A percentile compares a stretch with the other conserved stretches of the same genome.
Evolutionary conservation across 2,888 invertebrate species (phyloP).

Genomic region (Deilephila porcellus): DNA sequence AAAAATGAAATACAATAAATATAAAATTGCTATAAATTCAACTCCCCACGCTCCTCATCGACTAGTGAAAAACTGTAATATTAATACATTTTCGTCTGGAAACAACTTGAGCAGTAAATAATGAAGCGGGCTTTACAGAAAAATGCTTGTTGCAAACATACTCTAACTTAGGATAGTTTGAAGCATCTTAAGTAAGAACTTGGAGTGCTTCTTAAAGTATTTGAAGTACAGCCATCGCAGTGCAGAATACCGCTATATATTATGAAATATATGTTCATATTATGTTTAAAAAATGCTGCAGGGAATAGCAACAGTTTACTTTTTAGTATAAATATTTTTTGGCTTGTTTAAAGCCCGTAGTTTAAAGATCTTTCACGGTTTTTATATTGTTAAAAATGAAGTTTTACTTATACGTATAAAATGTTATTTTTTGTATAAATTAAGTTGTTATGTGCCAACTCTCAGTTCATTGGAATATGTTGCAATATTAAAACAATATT

Average conservation of each 20-base stretch:
- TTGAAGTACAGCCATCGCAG: conserved; percentile 48
- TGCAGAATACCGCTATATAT: conserved; percentile 36
- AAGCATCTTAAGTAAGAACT: conserved; percentile 47
- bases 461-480: no score
- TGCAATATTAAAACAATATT: no score
- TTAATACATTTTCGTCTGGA: conserved; percentile 30
- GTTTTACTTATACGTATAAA: no score
- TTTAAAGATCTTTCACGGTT: not conserved
- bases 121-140: conserved; percentile 37
- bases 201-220: conserved; percentile 52
- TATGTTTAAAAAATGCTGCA: not conserved
- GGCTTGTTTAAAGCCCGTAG: not conserved
- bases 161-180: conserved; percentile 42
- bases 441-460: no score
- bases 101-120: conserved; percentile 42
- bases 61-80: conserved; percentile 7
- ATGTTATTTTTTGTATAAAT: no score
- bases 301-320: not conserved
- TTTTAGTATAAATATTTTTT: not conserved
- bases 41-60: no score
- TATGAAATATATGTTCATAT: not conserved
- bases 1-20: no score
- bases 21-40: no score
- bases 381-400: no score
- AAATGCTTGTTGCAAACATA: conserved; percentile 42